Conservation (phyloP, 2,113 vertebrate genomes). For the Oreocharis arfaki region DNA sequence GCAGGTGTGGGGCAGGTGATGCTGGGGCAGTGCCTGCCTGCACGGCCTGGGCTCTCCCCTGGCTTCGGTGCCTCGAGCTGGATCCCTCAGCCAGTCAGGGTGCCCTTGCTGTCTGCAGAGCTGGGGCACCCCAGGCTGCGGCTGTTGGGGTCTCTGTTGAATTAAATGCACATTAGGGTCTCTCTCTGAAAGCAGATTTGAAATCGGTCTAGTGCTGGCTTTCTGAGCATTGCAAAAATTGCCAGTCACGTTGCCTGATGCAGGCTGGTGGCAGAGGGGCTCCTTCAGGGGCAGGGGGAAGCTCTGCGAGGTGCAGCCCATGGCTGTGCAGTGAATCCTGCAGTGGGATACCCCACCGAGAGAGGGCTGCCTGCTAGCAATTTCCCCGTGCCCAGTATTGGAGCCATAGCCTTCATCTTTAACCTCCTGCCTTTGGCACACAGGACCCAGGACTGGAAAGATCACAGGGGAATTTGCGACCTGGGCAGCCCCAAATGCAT, state of each 20-base stretch:
- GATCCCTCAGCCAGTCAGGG: background rate
- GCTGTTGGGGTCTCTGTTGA: background rate
- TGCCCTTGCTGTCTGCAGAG: background rate
- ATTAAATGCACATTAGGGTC: background rate
- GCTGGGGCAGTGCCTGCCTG: background rate
- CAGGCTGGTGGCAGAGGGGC: background rate
- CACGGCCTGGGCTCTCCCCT: accelerated
- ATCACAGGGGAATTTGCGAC: background rate
- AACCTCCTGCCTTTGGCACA: background rate
- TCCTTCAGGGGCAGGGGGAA: background rate
- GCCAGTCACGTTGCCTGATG: background rate
- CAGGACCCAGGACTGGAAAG: background rate
- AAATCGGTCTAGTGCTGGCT: background rate
- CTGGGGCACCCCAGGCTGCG: background rate
- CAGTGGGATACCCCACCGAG: background rate
- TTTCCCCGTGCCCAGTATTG: background rate
- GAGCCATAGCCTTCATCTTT: background rate
- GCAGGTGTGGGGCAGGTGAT: background rate
- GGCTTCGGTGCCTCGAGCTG: accelerated
- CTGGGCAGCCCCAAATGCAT: background rate
- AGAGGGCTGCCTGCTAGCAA: background rate
- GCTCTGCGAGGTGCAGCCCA: accelerated
- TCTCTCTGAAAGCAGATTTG: background rate
- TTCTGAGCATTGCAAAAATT: background rate
- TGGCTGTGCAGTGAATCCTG: background rate